Percentiles rank a stretch among this genome's conserved stretches.
Conservation (phyloP, 2,113 vertebrate genomes). For the Mungos mungo region DNA sequence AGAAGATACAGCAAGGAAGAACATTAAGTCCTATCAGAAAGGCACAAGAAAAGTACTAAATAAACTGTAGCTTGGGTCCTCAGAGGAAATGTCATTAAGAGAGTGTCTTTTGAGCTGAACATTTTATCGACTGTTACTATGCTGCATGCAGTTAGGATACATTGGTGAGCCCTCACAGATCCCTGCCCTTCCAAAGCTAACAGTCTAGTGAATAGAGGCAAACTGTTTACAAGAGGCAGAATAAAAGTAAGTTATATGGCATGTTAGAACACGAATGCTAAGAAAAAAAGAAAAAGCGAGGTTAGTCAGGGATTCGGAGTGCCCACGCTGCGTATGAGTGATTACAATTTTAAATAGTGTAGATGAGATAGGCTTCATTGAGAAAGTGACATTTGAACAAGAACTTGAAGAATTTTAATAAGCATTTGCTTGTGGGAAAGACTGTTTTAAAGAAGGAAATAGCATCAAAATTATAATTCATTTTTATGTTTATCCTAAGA, state of each 20-base stretch:
- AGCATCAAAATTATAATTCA: neutral
- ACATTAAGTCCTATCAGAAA: neutral
- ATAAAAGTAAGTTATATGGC: neutral
- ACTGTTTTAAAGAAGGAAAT: neutral
- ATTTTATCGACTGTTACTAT: neutral
- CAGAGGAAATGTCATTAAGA: neutral
- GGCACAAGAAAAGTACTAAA: neutral
- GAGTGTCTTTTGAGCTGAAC: neutral
- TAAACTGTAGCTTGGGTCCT: neutral
- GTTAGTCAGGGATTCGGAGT: neutral
- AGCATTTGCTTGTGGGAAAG: neutral
- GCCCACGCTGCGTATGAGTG: neutral
- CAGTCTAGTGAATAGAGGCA: neutral
- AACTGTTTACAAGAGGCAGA: neutral
- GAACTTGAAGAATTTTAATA: constrained; percentile 10
- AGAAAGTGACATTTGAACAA: neutral
- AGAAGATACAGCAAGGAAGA: neutral
- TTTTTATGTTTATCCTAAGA: neutral
- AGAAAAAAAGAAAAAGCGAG: neutral
- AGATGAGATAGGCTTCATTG: neutral
- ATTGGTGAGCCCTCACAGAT: neutral
- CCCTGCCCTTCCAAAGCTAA: neutral
- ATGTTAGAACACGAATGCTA: neutral
- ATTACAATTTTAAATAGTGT: neutral
- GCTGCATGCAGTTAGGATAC: neutral